Evolutionary conservation across 2,888 invertebrate genomes (phyloP).

Genomic region (Urechis unicinctus): DNA sequence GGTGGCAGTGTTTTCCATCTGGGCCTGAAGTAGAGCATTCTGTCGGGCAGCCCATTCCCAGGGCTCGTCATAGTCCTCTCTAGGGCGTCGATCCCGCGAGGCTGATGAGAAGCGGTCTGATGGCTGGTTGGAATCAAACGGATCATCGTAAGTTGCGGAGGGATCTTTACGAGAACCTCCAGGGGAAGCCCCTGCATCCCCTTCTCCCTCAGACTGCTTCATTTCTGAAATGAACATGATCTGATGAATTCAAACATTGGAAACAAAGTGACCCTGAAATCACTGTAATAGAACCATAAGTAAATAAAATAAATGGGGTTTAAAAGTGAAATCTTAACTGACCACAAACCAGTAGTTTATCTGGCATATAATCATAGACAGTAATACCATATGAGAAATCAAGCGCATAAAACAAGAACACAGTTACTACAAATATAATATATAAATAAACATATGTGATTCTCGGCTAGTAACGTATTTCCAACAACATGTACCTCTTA

Average conservation of each 20-base stretch:
- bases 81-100: conserved; percentile 11
- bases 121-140: neutral
- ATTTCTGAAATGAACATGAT: neutral
- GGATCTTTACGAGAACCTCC: neutral
- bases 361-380: too few species aligned
- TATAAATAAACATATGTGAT: neutral
- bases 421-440: too few species aligned
- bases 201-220: neutral
- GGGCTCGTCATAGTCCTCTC: conserved; percentile 18
- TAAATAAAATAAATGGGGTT: too few species aligned
- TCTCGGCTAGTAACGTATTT: neutral
- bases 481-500: conserved; percentile 4
- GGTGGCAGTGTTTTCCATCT: conserved; percentile 1
- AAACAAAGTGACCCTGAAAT: too few species aligned
- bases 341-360: too few species aligned
- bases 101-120: neutral
- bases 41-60: conserved; percentile 18
- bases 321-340: too few species aligned
- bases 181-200: neutral
- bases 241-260: too few species aligned
- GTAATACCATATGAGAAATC: neutral
- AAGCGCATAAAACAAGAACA: too few species aligned
- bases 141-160: neutral
- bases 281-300: too few species aligned
- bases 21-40: conserved; percentile 6